A percentile compares a stretch with the other conserved stretches of the same genome.
phyloP scores from a whole-genome alignment of 2,113 vertebrate genomes.

The Lycaon pictus region DNA sequence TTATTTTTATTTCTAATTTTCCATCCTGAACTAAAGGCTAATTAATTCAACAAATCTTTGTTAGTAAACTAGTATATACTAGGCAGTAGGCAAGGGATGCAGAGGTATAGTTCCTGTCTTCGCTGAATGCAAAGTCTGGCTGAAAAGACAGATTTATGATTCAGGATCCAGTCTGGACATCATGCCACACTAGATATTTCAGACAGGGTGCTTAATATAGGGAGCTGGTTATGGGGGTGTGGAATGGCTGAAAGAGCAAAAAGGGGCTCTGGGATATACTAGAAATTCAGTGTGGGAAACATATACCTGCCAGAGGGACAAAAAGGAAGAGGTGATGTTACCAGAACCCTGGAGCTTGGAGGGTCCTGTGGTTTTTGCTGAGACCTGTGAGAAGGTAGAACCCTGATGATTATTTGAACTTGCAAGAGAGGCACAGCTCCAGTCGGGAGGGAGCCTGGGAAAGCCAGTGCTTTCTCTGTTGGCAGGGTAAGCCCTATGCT shows the following conservation, averaged over 20 bases:
- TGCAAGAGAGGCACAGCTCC: background rate
- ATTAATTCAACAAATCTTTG: background rate
- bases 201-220: background rate
- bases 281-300: background rate
- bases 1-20: background rate
- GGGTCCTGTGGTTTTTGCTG: background rate
- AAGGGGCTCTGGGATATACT: background rate
- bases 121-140: background rate
- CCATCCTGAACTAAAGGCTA: background rate
- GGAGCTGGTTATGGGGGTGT: background rate
- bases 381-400: background rate
- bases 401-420: background rate
- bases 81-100: background rate
- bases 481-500: background rate
- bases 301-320: background rate
- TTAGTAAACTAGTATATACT: background rate
- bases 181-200: background rate
- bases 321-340: background rate
- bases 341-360: background rate
- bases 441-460: background rate
- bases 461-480: background rate
- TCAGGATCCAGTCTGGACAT: background rate
- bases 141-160: background rate
- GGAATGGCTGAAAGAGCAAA: background rate
- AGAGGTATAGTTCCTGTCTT: background rate